Percentiles rank a stretch among this genome's conserved stretches.
Evolutionary conservation across 1,140 invertebrate genomes (phyloP).

Genomic region (Pemphigus obesinymphae): DNA sequence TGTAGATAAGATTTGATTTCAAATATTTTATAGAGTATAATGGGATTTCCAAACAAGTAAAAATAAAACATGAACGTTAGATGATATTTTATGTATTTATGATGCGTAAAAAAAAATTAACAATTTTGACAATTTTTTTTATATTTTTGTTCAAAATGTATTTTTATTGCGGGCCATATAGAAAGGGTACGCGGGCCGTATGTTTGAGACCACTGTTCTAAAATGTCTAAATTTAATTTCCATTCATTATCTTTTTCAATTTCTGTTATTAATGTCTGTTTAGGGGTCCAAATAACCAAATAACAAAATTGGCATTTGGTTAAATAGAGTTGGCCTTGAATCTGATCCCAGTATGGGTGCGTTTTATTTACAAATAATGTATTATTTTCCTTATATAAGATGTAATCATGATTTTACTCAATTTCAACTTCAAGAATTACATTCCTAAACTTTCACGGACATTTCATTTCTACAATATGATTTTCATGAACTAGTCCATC

Average conservation of each 20-base stretch:
- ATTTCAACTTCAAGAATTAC: background rate
- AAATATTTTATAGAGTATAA: no score
- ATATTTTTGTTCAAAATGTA: no score
- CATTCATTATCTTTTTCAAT: background rate
- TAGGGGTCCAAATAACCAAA: background rate
- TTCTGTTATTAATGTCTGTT: background rate
- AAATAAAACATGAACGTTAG: no score
- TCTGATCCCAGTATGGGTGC: conserved; percentile 11
- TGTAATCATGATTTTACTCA: background rate
- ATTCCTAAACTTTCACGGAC: background rate
- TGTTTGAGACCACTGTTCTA: no score
- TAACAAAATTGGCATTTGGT: background rate
- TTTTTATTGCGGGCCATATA: no score
- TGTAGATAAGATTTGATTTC: no score
- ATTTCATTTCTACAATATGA: no score
- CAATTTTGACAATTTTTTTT: no score
- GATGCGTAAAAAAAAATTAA: no score
- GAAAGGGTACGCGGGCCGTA: no score
- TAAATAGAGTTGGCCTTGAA: conserved; percentile 15
- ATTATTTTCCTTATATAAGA: background rate
- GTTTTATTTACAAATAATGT: background rate
- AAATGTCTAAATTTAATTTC: background rate
- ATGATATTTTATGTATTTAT: no score
- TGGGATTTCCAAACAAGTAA: no score
- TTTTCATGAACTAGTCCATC: background rate